Evolutionary conservation across 2,888 invertebrate genomes (phyloP), one percentile per base, ranked within the genome.

Genomic region (Deilephila porcellus): DNA sequence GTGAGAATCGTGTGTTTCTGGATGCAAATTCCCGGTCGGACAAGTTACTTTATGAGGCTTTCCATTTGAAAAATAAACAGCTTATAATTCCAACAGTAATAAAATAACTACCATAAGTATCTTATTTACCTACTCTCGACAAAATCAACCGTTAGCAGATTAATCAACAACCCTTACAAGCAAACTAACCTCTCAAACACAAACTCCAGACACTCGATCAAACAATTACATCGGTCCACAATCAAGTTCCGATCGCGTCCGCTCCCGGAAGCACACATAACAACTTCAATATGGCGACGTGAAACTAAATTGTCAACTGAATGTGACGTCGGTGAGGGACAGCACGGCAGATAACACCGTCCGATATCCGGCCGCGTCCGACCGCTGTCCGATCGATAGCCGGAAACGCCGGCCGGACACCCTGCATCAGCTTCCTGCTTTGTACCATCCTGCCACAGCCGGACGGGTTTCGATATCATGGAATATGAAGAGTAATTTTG

Each of bases 311-410:
- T 67, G 67, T 67, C 52, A 67, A 67, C 52, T n/a, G 45, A 64
- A 64, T 45, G 64, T 67, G 67, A 45, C 25, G 45, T 5, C 2
- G 8, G 37, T 52, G 67, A 45, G 25, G 45, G 81, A 82, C 76
- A 76, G 82, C 79, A 73, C 77, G 73, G 78, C 64, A 80, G 86
- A 86, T 86, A 84, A 77, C 80, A 80, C 79, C 76, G 75, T 76
- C 81, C 82, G 84, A 83, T 83, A 83, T 81, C 84, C 86, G 85
- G 80, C 59, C 76, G 67, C 76, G 79, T 79, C 85, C 82, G 82
- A 76, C 73, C 60, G 53, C 74, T 76, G 79, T 79, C 82, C 80
- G 78, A 77, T 76, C 77, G 77, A 78, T 77, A 79, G 80, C 83
- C 82, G 81, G 80, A 71, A 73, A 73, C 80, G 82, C 81, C 82